Conservation (phyloP, 2,797 vertebrate genomes). For the Hybognathus amarus region DNA sequence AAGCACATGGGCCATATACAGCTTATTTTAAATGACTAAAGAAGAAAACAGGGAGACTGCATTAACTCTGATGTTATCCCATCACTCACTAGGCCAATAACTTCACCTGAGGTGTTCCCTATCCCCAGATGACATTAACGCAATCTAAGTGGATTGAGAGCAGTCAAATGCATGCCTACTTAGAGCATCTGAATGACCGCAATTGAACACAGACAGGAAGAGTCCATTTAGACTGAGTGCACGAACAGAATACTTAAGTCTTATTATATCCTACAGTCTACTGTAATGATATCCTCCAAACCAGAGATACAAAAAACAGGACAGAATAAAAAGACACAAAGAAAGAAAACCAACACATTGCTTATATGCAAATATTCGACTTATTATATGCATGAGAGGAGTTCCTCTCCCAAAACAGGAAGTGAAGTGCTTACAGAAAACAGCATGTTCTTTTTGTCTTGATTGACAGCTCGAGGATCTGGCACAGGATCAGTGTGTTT, state of each 20-base stretch:
- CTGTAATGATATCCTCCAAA: slow-evolving; percentile 18
- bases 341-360: neutral
- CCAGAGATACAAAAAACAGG: neutral
- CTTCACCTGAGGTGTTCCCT: slow-evolving; percentile 43
- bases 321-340: neutral
- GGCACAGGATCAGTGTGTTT: slow-evolving; percentile 95
- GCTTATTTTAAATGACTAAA: slow-evolving; percentile 37
- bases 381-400: neutral
- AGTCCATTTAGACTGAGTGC: slow-evolving; percentile 33
- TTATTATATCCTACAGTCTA: slow-evolving; percentile 27
- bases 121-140: slow-evolving; percentile 29
- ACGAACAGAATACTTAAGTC: slow-evolving; percentile 35
- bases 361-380: neutral
- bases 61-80: slow-evolving; percentile 24
- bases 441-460: slow-evolving; percentile 99
- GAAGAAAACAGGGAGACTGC: slow-evolving; percentile 35
- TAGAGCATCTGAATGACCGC: slow-evolving; percentile 18
- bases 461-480: slow-evolving; percentile 95
- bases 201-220: slow-evolving; percentile 15
- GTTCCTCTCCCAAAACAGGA: slow-evolving; percentile 10
- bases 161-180: slow-evolving; percentile 29
- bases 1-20: slow-evolving; percentile 33
- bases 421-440: slow-evolving; percentile 87
- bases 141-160: slow-evolving; percentile 47
- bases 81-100: slow-evolving; percentile 38